These are phyloP conservation scores for Scarus forsteni DNA, from an alignment of 2,797 vertebrate species.

Conservation along the genomic window DNA sequence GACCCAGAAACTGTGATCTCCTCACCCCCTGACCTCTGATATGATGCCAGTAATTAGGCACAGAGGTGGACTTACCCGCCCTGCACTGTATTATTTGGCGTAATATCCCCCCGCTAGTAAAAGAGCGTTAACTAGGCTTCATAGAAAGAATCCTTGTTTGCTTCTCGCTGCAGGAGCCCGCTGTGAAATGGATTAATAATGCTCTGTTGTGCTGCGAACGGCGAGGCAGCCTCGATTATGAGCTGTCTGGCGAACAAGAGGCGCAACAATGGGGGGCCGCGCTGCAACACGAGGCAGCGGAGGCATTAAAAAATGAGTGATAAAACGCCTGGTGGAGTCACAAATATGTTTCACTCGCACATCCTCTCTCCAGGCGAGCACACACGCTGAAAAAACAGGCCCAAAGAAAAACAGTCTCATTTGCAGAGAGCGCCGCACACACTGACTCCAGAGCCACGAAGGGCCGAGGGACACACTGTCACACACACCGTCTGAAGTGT, in stretches of 20 bases:
- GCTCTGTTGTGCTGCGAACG: conserved; percentile 48
- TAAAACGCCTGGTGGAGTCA: conserved; percentile 43
- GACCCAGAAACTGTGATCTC: conserved; percentile 35
- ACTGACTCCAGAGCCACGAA: conserved; percentile 29
- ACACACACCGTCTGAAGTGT: conserved; percentile 67
- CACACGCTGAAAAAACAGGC: not conserved
- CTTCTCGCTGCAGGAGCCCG: conserved; percentile 50
- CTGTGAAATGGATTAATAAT: conserved; percentile 76
- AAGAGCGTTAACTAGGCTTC: conserved; percentile 54
- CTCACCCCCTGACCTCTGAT: conserved; percentile 57
- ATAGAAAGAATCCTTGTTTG: conserved; percentile 60
- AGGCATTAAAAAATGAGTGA: conserved; percentile 48
- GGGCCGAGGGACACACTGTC: conserved; percentile 69
- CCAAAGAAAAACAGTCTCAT: not conserved
- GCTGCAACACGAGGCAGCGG: conserved; percentile 26
- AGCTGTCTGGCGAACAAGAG: conserved; percentile 65
- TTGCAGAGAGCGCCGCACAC: conserved; percentile 9
- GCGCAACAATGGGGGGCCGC: conserved; percentile 45
- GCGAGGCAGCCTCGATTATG: conserved; percentile 61
- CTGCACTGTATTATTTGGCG: conserved; percentile 19
- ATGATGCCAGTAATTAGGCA: conserved; percentile 31
- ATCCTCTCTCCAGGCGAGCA: conserved; percentile 1
- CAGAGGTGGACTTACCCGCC: conserved; percentile 32
- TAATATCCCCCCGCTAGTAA: conserved; percentile 31
- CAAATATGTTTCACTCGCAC: conserved; percentile 17